A percentile compares a stretch with the other conserved stretches of the same genome.
Conservation (phyloP, 64 coral and sea anemone genomes). For the Pachyseris speciosa region DNA sequence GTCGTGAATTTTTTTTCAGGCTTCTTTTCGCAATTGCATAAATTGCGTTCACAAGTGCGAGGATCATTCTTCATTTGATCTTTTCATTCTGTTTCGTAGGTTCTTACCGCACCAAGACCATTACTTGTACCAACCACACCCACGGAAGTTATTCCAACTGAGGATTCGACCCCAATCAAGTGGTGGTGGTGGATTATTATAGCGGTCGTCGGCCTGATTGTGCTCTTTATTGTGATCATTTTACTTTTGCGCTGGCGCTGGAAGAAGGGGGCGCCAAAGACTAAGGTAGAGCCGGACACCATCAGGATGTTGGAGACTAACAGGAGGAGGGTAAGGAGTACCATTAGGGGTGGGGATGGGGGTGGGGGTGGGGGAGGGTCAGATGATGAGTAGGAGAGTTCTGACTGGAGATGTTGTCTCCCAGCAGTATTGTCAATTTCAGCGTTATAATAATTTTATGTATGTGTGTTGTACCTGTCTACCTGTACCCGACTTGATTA, state of each 20-base stretch:
- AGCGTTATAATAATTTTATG: too few species aligned
- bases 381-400: not conserved
- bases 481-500: too few species aligned
- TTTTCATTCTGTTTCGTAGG: not conserved
- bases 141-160: conserved; percentile 25
- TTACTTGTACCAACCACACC: conserved; percentile 32
- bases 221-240: conserved; percentile 62
- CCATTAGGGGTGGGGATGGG: too few species aligned
- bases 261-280: conserved; percentile 74
- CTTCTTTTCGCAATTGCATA: too few species aligned
- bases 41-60: too few species aligned
- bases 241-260: conserved; percentile 77
- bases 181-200: conserved; percentile 92
- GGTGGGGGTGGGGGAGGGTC: not conserved
- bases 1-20: too few species aligned
- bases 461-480: too few species aligned
- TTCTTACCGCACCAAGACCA: conserved; percentile 5
- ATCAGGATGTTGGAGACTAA: conserved; percentile 29
- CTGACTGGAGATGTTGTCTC: too few species aligned
- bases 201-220: conserved; percentile 67
- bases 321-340: not conserved
- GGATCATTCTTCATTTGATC: too few species aligned
- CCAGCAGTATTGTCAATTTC: too few species aligned
- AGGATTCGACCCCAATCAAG: conserved; percentile 16
- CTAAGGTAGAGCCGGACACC: conserved; percentile 34